phyloP scores from a whole-genome alignment of 2,113 vertebrate genomes.

The Mohoua ochrocephala region DNA sequence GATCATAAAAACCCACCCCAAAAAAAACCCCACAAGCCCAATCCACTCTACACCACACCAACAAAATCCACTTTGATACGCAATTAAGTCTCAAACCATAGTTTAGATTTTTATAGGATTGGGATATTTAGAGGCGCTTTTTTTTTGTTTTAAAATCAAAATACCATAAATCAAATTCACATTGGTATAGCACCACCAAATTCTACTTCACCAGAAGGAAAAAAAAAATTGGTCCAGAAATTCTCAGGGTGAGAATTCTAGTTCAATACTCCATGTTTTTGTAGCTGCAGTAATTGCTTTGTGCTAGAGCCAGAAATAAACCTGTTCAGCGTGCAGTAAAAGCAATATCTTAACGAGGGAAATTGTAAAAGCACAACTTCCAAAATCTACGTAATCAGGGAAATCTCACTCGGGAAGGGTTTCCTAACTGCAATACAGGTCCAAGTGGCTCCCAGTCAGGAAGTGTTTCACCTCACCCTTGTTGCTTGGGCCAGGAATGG shows the following conservation, averaged over 20 bases:
- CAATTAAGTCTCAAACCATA: not conserved
- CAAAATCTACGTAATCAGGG: not conserved
- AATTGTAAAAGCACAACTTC: not conserved
- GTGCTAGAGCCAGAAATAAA: constrained; percentile 37
- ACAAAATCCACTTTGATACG: not conserved
- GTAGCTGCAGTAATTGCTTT: constrained; percentile 34
- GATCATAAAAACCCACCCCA: not conserved
- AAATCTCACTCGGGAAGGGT: not conserved
- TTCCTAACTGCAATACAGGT: not conserved
- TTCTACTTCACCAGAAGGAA: not conserved
- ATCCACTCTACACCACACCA: not conserved
- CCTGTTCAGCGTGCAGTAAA: constrained; percentile 12
- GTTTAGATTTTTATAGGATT: not conserved
- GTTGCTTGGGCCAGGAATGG: not conserved
- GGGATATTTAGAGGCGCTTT: not conserved
- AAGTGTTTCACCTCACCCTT: not conserved
- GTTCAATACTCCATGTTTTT: constrained; percentile 7
- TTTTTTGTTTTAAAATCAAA: not conserved
- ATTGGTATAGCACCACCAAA: not conserved
- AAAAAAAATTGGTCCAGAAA: not conserved
- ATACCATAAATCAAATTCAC: not conserved
- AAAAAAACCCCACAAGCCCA: not conserved
- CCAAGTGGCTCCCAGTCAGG: not conserved
- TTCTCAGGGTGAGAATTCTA: not conserved
- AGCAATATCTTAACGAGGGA: not conserved